A percentile compares a stretch with the other conserved stretches of the same genome.
These are phyloP conservation scores for Dermatophagoides farinae DNA, from an alignment of 1,140 invertebrate species.

Conservation along the genomic window DNA sequence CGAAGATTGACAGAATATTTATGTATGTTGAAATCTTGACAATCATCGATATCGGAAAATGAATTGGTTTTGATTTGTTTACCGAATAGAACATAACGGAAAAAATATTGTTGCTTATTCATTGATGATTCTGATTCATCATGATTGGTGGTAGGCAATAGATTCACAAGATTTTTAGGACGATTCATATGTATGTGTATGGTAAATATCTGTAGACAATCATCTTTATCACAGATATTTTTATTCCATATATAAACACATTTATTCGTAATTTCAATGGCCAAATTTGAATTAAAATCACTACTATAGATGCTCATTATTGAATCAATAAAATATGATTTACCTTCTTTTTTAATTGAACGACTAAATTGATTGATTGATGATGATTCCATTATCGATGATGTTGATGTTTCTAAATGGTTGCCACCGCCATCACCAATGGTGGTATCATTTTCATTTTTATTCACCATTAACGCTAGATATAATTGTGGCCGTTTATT, in stretches of 20 bases:
- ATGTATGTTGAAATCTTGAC: slow-evolving; percentile 27
- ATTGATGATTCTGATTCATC: background rate
- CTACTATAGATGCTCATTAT: background rate
- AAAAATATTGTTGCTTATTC: slow-evolving; percentile 20
- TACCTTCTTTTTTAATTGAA: background rate
- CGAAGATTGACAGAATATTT: slow-evolving; percentile 27
- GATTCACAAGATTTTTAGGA: background rate
- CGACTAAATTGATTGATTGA: background rate
- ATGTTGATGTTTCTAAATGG: slow-evolving; percentile 1
- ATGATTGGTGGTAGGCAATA: background rate
- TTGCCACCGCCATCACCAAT: background rate
- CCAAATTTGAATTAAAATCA: slow-evolving; percentile 9
- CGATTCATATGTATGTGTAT: background rate
- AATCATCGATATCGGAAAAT: slow-evolving; percentile 27
- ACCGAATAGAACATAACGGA: slow-evolving; percentile 30
- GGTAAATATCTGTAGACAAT: background rate
- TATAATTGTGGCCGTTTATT: slow-evolving; percentile 26
- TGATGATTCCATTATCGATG: background rate
- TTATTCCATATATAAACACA: slow-evolving; percentile 11
- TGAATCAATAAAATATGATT: background rate
- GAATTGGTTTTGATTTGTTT: slow-evolving; percentile 29
- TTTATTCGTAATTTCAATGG: slow-evolving; percentile 1
- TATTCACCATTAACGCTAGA: slow-evolving; percentile 28
- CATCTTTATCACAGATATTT: background rate
- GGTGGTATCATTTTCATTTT: slow-evolving; percentile 19